A percentile compares a stretch with the other conserved stretches of the same genome.
phyloP scores from a whole-genome alignment of 2,113 vertebrate species.

The Rhinoderma darwinii region DNA sequence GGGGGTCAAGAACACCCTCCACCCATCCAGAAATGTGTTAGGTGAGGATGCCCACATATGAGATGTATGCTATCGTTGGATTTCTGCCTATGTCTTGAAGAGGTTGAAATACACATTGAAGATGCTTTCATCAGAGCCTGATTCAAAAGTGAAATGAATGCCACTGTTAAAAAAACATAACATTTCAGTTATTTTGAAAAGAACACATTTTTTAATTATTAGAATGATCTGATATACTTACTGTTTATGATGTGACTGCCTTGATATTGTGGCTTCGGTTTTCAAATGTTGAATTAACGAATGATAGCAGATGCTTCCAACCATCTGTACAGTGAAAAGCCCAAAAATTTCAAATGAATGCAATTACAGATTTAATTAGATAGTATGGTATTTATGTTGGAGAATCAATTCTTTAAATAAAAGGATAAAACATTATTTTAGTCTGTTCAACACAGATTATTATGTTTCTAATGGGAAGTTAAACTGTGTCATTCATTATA shows the following conservation, averaged over 20 bases:
- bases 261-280: neutral
- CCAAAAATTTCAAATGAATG: neutral
- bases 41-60: too few relatives aligned
- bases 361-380: constrained; percentile 15
- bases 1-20: too few relatives aligned
- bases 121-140: neutral
- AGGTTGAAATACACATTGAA: neutral
- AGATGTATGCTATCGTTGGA: neutral
- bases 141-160: neutral
- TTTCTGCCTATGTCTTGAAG: neutral
- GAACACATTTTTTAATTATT: neutral
- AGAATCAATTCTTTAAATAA: neutral
- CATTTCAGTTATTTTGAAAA: neutral
- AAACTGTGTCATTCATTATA: too few relatives aligned
- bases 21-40: too few relatives aligned
- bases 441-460: neutral
- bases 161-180: neutral
- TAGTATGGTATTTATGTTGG: neutral
- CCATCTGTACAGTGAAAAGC: constrained; percentile 36
- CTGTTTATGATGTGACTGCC: constrained; percentile 24
- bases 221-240: neutral
- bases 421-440: neutral
- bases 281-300: constrained; percentile 28
- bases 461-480: neutral
- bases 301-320: constrained; percentile 22